These are phyloP conservation scores for Sebastiscus albofasciatus DNA, from an alignment of 2,797 vertebrate genomes.

Conservation along the genomic window DNA sequence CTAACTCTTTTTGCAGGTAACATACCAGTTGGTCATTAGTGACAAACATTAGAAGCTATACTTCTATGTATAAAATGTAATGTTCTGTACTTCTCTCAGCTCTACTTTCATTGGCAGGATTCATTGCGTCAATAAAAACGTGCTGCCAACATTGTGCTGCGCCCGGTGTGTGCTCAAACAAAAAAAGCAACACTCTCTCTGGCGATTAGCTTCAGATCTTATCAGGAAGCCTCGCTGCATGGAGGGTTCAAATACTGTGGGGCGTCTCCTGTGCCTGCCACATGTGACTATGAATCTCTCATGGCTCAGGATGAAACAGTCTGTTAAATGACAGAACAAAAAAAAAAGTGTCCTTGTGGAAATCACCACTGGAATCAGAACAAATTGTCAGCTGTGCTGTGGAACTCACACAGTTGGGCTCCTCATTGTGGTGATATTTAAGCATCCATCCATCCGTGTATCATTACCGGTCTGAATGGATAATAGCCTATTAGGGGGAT, in stretches of 20 bases:
- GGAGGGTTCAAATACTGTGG: neutral
- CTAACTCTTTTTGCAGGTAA: neutral
- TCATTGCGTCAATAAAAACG: neutral
- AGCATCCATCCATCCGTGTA: neutral
- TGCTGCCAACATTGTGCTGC: neutral
- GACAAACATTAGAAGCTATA: neutral
- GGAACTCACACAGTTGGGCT: neutral
- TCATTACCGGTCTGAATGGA: slow-evolving; percentile 2
- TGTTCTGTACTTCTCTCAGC: neutral
- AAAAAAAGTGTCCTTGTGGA: neutral
- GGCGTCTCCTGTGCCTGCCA: neutral
- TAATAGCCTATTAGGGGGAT: neutral
- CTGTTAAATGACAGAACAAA: slow-evolving; percentile 12
- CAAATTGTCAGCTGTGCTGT: neutral
- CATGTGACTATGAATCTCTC: neutral
- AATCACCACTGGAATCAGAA: slow-evolving; percentile 1
- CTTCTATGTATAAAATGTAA: neutral
- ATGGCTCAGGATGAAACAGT: slow-evolving; percentile 12
- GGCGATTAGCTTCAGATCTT: neutral
- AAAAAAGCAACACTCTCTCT: neutral
- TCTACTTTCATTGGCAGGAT: neutral
- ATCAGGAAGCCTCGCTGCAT: neutral
- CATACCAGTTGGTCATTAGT: neutral
- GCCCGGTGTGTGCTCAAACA: neutral
- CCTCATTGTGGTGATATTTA: slow-evolving; percentile 2